These are phyloP conservation scores for Capromys pilorides DNA, from an alignment of 2,797 vertebrate species.

Conservation along the genomic window DNA sequence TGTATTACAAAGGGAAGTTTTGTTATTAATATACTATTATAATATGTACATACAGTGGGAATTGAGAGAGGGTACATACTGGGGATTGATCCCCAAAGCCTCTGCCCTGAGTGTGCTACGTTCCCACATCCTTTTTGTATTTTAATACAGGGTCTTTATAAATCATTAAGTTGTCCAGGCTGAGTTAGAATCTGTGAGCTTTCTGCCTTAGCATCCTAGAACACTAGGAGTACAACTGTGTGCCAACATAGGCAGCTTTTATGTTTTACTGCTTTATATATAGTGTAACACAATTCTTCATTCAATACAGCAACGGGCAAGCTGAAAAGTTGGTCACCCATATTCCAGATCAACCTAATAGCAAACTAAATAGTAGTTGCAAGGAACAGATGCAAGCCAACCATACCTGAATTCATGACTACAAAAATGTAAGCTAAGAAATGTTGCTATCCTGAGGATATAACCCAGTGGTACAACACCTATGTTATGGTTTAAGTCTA, in stretches of 20 bases:
- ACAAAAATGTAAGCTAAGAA: conserved; percentile 38
- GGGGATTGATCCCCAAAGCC: background rate
- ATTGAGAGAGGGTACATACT: background rate
- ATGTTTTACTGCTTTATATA: background rate
- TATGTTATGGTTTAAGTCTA: background rate
- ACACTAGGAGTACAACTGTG: background rate
- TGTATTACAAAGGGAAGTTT: background rate
- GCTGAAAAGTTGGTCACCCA: background rate
- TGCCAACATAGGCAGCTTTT: background rate
- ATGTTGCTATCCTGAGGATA: background rate
- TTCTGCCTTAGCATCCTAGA: background rate
- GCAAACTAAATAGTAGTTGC: background rate
- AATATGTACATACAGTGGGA: background rate
- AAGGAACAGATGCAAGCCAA: background rate
- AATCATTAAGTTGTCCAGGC: background rate
- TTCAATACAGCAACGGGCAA: background rate
- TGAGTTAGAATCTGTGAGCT: background rate
- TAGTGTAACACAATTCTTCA: background rate
- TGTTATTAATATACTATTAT: background rate
- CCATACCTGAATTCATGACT: background rate
- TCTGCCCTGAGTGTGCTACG: background rate
- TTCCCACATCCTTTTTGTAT: background rate
- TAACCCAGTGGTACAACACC: background rate
- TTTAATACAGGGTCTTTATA: background rate
- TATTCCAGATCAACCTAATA: background rate